Evolutionary conservation across 2,113 vertebrate genomes (phyloP).

Genomic region (Tretioscincus oriximinensis): DNA sequence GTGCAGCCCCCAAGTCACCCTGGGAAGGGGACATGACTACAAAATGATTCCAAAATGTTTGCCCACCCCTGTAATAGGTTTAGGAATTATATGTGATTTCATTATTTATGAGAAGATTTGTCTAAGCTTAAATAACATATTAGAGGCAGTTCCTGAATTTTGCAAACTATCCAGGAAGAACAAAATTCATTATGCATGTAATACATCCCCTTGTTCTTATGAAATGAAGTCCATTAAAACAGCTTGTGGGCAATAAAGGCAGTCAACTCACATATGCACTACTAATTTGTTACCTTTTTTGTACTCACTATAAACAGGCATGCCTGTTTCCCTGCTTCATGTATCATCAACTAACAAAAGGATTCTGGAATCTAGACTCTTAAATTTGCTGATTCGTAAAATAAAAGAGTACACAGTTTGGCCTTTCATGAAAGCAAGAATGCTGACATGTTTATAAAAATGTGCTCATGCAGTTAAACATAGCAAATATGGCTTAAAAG

Average conservation of each 20-base stretch:
- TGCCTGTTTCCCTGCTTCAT: background rate
- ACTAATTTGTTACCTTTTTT: background rate
- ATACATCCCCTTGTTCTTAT: background rate
- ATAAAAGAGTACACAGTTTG: slow-evolving; percentile 15
- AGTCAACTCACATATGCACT: background rate
- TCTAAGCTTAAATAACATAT: background rate
- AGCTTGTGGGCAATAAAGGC: background rate
- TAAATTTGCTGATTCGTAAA: slow-evolving; percentile 33
- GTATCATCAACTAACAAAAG: slow-evolving; percentile 18
- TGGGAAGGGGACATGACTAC: too few species aligned
- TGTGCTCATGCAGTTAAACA: slow-evolving; percentile 49
- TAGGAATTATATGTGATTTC: background rate
- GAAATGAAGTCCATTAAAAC: background rate
- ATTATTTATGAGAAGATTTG: background rate
- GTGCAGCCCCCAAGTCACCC: too few species aligned
- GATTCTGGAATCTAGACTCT: slow-evolving; percentile 37
- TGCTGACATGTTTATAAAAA: background rate
- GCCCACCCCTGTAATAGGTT: background rate
- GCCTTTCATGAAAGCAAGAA: slow-evolving; percentile 1
- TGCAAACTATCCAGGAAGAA: background rate
- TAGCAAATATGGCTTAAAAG: slow-evolving; percentile 25
- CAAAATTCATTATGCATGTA: background rate
- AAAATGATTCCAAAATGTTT: too few species aligned
- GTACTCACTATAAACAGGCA: background rate
- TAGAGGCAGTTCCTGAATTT: background rate